Evolutionary conservation across 2,797 vertebrate species (phyloP).

Genomic region (Scyliorhinus canicula): DNA sequence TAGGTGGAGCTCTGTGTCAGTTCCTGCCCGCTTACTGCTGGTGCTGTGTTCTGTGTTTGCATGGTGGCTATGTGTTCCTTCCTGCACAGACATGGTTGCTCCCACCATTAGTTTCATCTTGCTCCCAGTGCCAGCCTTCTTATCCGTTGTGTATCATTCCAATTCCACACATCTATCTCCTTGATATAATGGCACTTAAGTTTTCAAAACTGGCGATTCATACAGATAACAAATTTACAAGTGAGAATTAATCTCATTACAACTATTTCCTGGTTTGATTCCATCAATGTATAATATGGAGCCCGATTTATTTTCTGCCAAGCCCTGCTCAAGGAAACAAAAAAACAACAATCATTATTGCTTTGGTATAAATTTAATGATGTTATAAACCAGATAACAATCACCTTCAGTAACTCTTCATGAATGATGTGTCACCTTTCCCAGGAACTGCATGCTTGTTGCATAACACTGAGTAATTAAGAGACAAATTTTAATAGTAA

Average conservation of each 20-base stretch:
- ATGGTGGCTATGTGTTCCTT: background rate
- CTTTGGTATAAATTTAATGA: background rate
- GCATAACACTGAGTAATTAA: background rate
- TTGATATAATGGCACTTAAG: background rate
- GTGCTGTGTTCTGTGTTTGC: background rate
- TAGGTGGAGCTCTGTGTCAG: background rate
- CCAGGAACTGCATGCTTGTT: too few relatives aligned
- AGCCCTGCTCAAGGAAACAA: background rate
- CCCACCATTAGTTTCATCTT: background rate
- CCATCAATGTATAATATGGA: background rate
- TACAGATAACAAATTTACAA: background rate
- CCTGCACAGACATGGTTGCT: background rate
- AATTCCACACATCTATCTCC: background rate
- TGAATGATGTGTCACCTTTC: background rate
- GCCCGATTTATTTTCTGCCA: background rate
- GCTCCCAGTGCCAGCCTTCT: background rate
- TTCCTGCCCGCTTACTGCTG: background rate
- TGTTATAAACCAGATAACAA: background rate
- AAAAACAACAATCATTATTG: background rate
- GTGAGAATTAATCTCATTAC: background rate
- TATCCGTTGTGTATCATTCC: background rate
- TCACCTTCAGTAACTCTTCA: background rate
- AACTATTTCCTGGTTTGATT: background rate
- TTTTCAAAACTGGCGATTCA: background rate
- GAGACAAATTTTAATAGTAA: too few relatives aligned